These are phyloP conservation scores for Caenorhabditis briggsae DNA, from an alignment of 1,140 invertebrate species.

Conservation along the genomic window DNA sequence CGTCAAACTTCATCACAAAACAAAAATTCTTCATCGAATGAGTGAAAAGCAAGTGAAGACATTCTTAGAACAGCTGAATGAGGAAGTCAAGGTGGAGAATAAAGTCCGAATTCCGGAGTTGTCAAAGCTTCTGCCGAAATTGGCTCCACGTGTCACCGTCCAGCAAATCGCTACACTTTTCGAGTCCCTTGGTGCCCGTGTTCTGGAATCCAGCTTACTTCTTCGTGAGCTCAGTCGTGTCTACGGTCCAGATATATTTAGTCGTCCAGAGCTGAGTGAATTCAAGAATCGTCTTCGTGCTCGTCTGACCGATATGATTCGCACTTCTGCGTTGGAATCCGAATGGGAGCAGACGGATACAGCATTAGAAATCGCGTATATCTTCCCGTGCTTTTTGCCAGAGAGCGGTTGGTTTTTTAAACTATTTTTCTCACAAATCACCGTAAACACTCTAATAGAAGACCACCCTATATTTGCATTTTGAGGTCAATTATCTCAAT, in stretches of 20 bases:
- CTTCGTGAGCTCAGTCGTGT: slow-evolving; percentile 20
- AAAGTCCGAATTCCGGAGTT: neutral
- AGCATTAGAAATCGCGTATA: slow-evolving; percentile 12
- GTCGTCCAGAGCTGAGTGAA: neutral
- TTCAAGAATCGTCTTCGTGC: slow-evolving; percentile 37
- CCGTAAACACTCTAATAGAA: no score
- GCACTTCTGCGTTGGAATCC: neutral
- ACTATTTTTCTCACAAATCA: no score
- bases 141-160: neutral
- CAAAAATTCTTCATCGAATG: slow-evolving; percentile 24
- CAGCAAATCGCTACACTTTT: neutral
- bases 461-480: no score
- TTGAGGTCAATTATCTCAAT: no score
- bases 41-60: neutral
- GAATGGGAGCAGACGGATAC: slow-evolving; percentile 31
- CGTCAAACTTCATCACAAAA: slow-evolving; percentile 20
- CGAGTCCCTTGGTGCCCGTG: neutral
- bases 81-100: slow-evolving; percentile 2
- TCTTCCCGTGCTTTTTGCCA: slow-evolving; percentile 30
- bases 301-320: slow-evolving; percentile 8
- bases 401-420: neutral
- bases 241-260: slow-evolving; percentile 15
- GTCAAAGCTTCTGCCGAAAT: neutral
- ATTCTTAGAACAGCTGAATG: slow-evolving; percentile 25
- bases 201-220: slow-evolving; percentile 8